Evolutionary conservation across 2,797 vertebrate genomes (phyloP), one percentile per base, ranked within the genome.

Genomic region (Pangasius sanitwongsei): DNA sequence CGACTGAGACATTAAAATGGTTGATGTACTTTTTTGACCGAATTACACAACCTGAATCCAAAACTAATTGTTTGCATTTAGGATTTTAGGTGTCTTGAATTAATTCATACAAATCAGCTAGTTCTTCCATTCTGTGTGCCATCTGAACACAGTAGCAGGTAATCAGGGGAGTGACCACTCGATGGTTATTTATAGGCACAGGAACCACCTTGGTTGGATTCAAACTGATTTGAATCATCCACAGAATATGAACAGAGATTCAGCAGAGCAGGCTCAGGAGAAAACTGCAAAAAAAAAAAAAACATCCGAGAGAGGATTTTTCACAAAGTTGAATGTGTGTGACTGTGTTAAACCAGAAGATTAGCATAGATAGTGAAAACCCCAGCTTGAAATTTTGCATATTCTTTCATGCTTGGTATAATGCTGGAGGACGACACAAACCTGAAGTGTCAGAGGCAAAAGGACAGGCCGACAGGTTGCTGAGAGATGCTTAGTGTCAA

Each of bases 361-460:
- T 94, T 94, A 94, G 90, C 93, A 92, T 89, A 89, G 89, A 55
- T 72, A 89, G 90, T 59, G 31, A 90, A 88, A 93, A 91, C 53
- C 89, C 70, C 83, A 85, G 88, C 94, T 94, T 94, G 93, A 92
- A 94, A 94, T 94, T 91, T 75, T 89, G 90, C 93, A 92, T 88
- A 92, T 84, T 89, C 20, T 91, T 81, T 88, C 82, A 90, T 89
- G 92, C 92, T 92, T 84, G 75, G 93, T 88, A 67, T 93, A 94
- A 95, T 94, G 93, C 92, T 93, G 92, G 93, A 82, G 25, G 90
- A 91, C 65, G 90, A 91, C 90, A 84, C 59, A 75, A 57, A 88
- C 90, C 89, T 70, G 89, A 93, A 90, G 93, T 92, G 92, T 93
- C 92, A 92, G 93, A 92, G 89, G 92, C 85, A 92, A 91, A 92